Percentiles rank a stretch among this genome's conserved stretches.
phyloP scores from a whole-genome alignment of 1,140 invertebrate genomes.

The Drosophila pseudoobscura region DNA sequence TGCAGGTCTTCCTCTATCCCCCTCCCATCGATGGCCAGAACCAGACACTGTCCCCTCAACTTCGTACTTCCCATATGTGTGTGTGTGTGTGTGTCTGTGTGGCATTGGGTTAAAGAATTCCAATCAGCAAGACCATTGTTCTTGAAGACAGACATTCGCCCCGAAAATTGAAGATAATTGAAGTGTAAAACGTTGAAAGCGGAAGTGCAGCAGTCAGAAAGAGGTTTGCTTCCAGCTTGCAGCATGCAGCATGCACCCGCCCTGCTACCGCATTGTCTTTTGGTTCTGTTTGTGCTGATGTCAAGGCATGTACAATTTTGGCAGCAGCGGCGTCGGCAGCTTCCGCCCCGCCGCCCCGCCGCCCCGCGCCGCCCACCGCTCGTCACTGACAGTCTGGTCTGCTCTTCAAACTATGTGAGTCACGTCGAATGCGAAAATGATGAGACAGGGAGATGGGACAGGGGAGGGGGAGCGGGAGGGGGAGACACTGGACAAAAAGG shows the following conservation, averaged over 20 bases:
- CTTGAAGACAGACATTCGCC: constrained; percentile 70
- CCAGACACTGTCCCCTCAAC: neutral
- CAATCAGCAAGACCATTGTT: constrained; percentile 79
- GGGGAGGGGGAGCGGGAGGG: neutral
- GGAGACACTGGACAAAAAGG: neutral
- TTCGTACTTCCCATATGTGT: neutral
- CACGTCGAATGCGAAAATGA: constrained; percentile 68
- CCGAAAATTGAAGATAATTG: constrained; percentile 80
- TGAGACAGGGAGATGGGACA: constrained; percentile 36
- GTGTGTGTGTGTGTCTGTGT: neutral
- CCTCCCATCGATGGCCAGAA: neutral
- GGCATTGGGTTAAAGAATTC: constrained; percentile 76
- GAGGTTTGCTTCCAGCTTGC: constrained; percentile 13
- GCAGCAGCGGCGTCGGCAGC: constrained; percentile 13
- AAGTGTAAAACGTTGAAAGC: constrained; percentile 75
- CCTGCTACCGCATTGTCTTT: neutral
- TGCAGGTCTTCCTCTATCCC: constrained; percentile 43
- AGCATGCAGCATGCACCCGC: neutral
- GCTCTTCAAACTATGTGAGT: constrained; percentile 57
- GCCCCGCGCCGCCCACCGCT: neutral
- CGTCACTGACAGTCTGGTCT: constrained; percentile 11
- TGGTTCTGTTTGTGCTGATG: constrained; percentile 51
- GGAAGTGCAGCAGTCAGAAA: constrained; percentile 77
- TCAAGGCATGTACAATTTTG: constrained; percentile 72
- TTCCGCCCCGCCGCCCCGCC: neutral